Conservation (phyloP, 2,888 invertebrate species). For the Norana najaformis region DNA sequence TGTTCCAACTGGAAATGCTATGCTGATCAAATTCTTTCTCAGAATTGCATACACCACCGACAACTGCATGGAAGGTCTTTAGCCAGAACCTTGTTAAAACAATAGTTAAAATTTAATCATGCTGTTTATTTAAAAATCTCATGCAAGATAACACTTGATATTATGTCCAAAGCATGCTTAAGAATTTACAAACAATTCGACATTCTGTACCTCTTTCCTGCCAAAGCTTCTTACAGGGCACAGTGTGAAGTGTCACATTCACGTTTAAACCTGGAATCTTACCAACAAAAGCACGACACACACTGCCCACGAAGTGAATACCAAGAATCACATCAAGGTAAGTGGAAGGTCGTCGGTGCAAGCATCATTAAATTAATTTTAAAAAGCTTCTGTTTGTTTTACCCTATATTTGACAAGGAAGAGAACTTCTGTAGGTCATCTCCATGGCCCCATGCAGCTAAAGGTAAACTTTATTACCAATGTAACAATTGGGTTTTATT, state of each 20-base stretch:
- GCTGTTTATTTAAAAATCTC: too few relatives aligned
- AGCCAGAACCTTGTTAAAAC: not conserved
- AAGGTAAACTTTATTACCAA: too few relatives aligned
- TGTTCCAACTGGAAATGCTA: slow-evolving; percentile 37
- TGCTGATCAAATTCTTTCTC: slow-evolving; percentile 36
- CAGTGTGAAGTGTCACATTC: not conserved
- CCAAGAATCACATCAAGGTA: too few relatives aligned
- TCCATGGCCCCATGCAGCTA: too few relatives aligned
- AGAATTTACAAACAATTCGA: not conserved
- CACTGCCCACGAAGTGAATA: too few relatives aligned
- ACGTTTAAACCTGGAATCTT: too few relatives aligned
- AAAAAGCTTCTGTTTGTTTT: too few relatives aligned
- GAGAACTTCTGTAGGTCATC: too few relatives aligned
- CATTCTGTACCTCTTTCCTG: not conserved
- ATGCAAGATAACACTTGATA: not conserved
- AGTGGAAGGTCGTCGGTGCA: too few relatives aligned
- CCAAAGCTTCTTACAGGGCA: not conserved
- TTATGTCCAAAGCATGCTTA: not conserved
- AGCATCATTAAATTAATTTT: too few relatives aligned
- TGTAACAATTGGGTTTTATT: too few relatives aligned
- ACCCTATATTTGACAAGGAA: too few relatives aligned
- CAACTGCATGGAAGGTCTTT: slow-evolving; percentile 7
- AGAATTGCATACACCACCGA: not conserved
- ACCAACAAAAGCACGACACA: not conserved
- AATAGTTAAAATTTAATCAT: not conserved